Evolutionary conservation across 2,113 vertebrate genomes (phyloP).

Genomic region (Alligator sinensis): DNA sequence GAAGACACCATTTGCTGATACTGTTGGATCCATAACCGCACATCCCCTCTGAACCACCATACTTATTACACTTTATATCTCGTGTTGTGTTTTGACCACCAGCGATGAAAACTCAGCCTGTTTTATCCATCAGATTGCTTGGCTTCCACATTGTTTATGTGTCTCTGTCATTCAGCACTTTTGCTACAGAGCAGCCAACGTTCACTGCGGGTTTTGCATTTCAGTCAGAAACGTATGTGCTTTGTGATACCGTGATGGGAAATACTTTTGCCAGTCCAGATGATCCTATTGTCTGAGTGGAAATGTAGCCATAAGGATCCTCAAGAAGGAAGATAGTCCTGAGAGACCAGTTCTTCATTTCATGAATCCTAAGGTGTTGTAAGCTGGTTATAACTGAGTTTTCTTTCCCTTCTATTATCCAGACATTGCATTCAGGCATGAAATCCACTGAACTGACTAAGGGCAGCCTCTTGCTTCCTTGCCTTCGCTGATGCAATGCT

Average conservation of each 20-base stretch:
- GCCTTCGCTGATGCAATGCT: background rate
- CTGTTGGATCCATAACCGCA: constrained; percentile 43
- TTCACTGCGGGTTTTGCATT: background rate
- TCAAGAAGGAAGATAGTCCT: background rate
- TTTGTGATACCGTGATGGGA: constrained; percentile 38
- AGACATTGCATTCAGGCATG: background rate
- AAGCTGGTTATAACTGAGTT: background rate
- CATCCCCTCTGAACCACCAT: constrained; percentile 30
- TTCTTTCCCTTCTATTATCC: background rate
- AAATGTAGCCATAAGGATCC: background rate
- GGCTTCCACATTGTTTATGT: background rate
- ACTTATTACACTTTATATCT: background rate
- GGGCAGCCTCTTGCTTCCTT: background rate
- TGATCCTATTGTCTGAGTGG: background rate
- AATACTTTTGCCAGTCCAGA: constrained; percentile 17
- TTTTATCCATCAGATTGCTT: constrained; percentile 35
- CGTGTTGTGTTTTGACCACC: constrained; percentile 46
- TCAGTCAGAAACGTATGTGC: background rate
- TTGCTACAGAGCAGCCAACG: background rate
- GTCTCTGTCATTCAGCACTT: background rate
- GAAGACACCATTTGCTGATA: background rate
- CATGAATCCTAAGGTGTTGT: background rate
- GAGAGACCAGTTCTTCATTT: background rate
- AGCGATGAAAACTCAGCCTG: constrained; percentile 45
- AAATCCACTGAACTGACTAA: background rate